phyloP scores from a whole-genome alignment of 1,140 invertebrate genomes.

The Drosophila equinoxialis region DNA sequence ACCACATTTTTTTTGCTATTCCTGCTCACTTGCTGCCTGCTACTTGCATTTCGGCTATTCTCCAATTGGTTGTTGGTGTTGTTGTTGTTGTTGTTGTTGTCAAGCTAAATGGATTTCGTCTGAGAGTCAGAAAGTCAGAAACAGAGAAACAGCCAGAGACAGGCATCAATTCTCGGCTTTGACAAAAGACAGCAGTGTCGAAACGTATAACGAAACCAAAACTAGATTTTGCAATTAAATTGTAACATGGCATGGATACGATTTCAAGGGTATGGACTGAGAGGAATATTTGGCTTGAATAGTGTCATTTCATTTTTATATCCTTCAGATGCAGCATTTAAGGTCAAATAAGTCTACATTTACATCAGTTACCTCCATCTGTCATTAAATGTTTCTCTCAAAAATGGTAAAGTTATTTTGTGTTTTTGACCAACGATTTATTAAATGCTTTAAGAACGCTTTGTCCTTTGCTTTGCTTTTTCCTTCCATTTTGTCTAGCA shows the following conservation, averaged over 20 bases:
- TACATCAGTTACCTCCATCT: too few species aligned
- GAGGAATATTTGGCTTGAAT: too few species aligned
- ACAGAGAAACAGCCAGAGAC: constrained; percentile 5
- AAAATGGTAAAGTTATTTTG: too few species aligned
- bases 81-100: constrained; percentile 36
- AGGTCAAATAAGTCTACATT: too few species aligned
- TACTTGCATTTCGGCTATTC: constrained; percentile 12
- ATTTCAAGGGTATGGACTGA: too few species aligned
- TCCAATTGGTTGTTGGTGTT: background rate
- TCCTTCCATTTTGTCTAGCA: too few species aligned
- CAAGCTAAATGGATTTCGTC: constrained; percentile 54
- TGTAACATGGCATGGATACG: constrained; percentile 38
- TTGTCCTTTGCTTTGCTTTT: too few species aligned
- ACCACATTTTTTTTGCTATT: background rate
- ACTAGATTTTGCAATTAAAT: constrained; percentile 68
- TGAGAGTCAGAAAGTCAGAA: constrained; percentile 15
- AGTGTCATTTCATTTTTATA: too few species aligned
- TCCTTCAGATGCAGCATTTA: too few species aligned
- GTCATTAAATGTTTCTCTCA: too few species aligned
- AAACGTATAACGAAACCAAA: constrained; percentile 47
- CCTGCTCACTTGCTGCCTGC: background rate
- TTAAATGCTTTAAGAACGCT: too few species aligned
- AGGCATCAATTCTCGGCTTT: constrained; percentile 43
- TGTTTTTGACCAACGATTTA: too few species aligned
- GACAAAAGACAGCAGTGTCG: constrained; percentile 39